Base-by-base conservation (phyloP, 2,888 invertebrate species). In the Polymixis flavicincta region DNA sequence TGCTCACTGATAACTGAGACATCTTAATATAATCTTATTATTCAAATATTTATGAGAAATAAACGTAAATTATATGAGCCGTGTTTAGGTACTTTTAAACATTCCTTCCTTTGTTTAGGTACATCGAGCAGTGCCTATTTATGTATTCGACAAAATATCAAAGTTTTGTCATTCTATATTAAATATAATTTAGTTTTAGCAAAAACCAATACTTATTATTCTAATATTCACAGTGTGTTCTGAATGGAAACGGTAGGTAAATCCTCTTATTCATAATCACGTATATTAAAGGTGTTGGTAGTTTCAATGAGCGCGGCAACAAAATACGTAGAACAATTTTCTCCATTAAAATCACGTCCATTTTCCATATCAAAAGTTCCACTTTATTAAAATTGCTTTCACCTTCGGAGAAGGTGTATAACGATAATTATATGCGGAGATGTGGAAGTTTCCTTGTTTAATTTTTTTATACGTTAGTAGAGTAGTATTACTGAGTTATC, bases 371-470 rank as follows among this genome's bases (percentile, higher is more conserved):
- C 37, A 60, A 42, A 59, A 71, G 3, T n/a, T 73, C 8, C 0
- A 42, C 50, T 71, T 60, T 28, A n/a, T 28, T 60, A 9, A 52
- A 73, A 52, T 59, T 42, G 28, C 19, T 70, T 60, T 48, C 25
- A 70, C 17, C 13, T 59, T n/a, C n/a, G n/a, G n/a, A n/a, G n/a
- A n/a, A n/a, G n/a, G n/a, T n/a, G n/a, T n/a, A n/a, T 22, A 50
- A 59, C 19, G 17, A 59, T 55, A 50, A 37, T 25, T 48, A 22
- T 17, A 22, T 25, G 25, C 48, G 48, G 32, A 57, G 37, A 25
- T 48, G 7, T 32, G 4, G 9, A 25, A 45, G 19, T 37, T 57
- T 17, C 19, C 11, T 57, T 57, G 14, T 72, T 57, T 22, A 11
- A 57, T 37, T 48, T 9, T 67, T 45, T 67, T 5, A 57, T 32